A percentile compares a stretch with the other conserved stretches of the same genome.
These are phyloP conservation scores for Hesperia comma DNA, from an alignment of 2,888 invertebrate genomes.

Conservation along the genomic window DNA sequence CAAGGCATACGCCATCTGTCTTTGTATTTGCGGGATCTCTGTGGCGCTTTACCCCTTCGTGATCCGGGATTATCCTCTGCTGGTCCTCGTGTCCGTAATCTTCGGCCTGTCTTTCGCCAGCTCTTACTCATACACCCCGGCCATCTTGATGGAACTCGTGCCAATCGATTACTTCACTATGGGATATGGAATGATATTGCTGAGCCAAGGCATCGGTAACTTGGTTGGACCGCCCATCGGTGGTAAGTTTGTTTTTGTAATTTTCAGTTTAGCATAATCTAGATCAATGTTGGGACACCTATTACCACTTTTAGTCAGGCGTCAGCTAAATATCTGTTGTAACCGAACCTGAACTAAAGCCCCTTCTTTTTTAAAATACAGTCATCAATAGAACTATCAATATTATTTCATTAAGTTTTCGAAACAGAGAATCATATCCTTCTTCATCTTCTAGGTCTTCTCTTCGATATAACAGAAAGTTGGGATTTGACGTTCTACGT, in stretches of 20 bases:
- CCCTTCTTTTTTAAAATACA: too few relatives aligned
- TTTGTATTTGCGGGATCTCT: conserved; percentile 86
- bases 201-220: conserved; percentile 96
- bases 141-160: conserved; percentile 94
- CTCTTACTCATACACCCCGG: conserved; percentile 95
- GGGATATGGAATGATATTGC: conserved; percentile 94
- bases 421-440: not conserved
- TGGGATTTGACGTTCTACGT: conserved; percentile 76
- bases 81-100: conserved; percentile 82
- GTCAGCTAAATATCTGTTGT: too few relatives aligned
- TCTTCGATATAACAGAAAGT: conserved; percentile 64
- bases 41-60: conserved; percentile 84
- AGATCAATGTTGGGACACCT: too few relatives aligned
- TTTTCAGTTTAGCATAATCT: not conserved
- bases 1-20: conserved; percentile 91
- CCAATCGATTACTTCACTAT: conserved; percentile 95
- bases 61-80: conserved; percentile 75
- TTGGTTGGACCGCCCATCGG: conserved; percentile 95
- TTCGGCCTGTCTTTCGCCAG: conserved; percentile 96
- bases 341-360: too few relatives aligned
- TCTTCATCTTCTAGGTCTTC: conserved; percentile 57
- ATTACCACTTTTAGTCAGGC: too few relatives aligned
- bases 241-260: conserved; percentile 78
- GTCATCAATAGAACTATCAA: too few relatives aligned
- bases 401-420: too few relatives aligned